Percentiles rank a stretch among this genome's conserved stretches.
Evolutionary conservation across 1,140 invertebrate species (phyloP).

Genomic region (Polypedilum vanderplanki): DNA sequence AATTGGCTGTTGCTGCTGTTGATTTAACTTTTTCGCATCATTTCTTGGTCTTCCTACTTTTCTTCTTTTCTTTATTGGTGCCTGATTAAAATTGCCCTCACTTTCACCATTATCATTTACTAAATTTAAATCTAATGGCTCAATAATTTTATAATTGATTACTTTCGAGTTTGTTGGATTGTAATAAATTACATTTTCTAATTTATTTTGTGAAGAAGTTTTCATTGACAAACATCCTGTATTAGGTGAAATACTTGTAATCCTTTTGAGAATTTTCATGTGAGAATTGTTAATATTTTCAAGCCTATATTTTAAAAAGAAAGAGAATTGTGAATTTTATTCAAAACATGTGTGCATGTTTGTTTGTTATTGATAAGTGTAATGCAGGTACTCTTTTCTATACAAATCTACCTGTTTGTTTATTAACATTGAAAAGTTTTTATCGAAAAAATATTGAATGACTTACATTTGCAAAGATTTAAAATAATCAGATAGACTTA

Average conservation of each 20-base stretch:
- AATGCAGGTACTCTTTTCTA: neutral
- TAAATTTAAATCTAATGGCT: neutral
- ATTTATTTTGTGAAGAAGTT: neutral
- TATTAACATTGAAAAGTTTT: neutral
- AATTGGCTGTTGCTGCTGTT: neutral
- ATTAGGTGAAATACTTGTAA: neutral
- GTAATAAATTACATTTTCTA: neutral
- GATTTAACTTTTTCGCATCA: neutral
- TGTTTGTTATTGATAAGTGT: neutral
- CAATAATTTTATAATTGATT: neutral
- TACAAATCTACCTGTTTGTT: neutral
- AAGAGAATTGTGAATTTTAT: neutral
- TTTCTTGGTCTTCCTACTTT: constrained; percentile 2
- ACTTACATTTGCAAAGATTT: neutral
- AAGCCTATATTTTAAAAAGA: neutral
- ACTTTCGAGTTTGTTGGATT: neutral
- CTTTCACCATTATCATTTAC: neutral
- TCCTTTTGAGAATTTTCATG: neutral
- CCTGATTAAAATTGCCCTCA: neutral
- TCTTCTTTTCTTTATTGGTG: neutral
- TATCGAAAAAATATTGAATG: too few species aligned
- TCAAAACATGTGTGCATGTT: too few species aligned
- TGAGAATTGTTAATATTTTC: neutral
- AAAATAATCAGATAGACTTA: neutral
- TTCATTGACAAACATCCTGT: neutral